A percentile compares a stretch with the other conserved stretches of the same genome.
These are phyloP conservation scores for Misgurnus mizolepis DNA, from an alignment of 2,113 vertebrate species.

Conservation along the genomic window DNA sequence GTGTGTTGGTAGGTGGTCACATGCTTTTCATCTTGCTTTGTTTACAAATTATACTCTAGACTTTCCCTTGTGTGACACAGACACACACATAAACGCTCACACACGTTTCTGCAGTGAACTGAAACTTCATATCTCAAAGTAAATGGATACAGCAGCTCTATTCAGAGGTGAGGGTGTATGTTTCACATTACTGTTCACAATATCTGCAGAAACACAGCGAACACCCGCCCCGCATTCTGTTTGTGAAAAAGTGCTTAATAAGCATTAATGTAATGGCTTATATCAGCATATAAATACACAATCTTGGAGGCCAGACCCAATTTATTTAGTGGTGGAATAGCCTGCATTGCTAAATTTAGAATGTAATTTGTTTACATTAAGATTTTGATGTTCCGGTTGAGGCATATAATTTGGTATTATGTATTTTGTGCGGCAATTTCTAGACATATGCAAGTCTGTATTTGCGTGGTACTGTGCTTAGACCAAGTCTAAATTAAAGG, in stretches of 20 bases:
- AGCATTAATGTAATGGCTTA: conserved; percentile 10
- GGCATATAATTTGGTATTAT: conserved; percentile 51
- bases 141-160: neutral
- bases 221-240: neutral
- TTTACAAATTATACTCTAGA: conserved; percentile 37
- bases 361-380: conserved; percentile 53
- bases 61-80: neutral
- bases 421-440: conserved; percentile 44
- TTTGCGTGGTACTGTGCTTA: conserved; percentile 19
- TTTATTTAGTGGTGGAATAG: conserved; percentile 9
- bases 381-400: conserved; percentile 47
- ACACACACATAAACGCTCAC: conserved; percentile 35
- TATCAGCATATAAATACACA: conserved; percentile 22
- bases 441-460: conserved; percentile 39
- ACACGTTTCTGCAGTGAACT: neutral
- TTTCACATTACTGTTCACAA: conserved; percentile 6
- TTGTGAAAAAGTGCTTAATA: neutral
- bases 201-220: neutral
- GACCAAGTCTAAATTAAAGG: neutral
- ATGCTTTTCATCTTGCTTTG: conserved; percentile 87
- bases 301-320: conserved; percentile 25
- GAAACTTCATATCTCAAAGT: conserved; percentile 13
- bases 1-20: conserved; percentile 99
- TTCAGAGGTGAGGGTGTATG: neutral
- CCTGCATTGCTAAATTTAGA: conserved; percentile 37